phyloP scores from a whole-genome alignment of 1,140 invertebrate species.

The Drosophila insularis region DNA sequence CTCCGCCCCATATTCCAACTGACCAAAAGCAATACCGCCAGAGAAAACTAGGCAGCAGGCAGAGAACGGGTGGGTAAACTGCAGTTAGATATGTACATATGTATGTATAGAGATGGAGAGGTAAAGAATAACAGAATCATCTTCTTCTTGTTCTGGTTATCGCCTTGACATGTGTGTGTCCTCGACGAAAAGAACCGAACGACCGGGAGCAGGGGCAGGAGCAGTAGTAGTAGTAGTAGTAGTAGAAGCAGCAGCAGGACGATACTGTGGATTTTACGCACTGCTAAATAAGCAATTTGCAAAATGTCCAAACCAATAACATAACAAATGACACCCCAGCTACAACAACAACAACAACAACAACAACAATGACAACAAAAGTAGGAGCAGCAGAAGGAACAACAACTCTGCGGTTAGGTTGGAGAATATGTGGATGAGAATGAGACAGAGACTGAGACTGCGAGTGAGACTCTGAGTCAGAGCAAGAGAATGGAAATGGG shows the following conservation, averaged over 20 bases:
- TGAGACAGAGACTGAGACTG: neutral
- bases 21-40: conserved; percentile 19
- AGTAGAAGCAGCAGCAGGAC: conserved; percentile 2
- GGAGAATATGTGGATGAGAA: neutral
- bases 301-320: conserved; percentile 81
- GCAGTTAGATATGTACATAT: neutral
- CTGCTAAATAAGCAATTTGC: conserved; percentile 81
- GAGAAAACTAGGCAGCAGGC: neutral
- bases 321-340: conserved; percentile 73
- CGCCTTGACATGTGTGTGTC: conserved; percentile 41
- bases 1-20: conserved; percentile 24
- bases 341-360: conserved; percentile 20
- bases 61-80: neutral
- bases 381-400: neutral
- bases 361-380: conserved; percentile 13
- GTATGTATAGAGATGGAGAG: neutral
- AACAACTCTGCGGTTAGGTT: conserved; percentile 48
- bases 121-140: conserved; percentile 38
- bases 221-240: neutral
- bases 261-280: conserved; percentile 73
- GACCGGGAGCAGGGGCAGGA: neutral
- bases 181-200: conserved; percentile 25
- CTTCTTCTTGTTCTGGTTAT: conserved; percentile 15
- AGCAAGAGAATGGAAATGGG: conserved; percentile 2
- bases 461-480: neutral